A percentile compares a stretch with the other conserved stretches of the same genome.
phyloP scores from a whole-genome alignment of 1,140 invertebrate genomes.

The Drosophila teissieri region DNA sequence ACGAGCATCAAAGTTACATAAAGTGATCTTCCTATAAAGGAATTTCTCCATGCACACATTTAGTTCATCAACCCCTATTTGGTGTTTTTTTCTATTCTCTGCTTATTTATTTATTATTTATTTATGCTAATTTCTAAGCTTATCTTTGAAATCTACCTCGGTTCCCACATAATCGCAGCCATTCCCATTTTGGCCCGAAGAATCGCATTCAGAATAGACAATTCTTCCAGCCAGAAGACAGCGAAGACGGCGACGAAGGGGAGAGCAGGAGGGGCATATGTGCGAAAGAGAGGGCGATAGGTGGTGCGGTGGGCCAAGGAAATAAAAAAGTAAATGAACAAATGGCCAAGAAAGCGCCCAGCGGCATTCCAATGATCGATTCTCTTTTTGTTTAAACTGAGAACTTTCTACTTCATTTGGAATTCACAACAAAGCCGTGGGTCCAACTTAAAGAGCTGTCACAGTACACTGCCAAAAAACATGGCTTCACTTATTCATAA shows the following conservation, averaged over 20 bases:
- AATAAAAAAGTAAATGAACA: constrained; percentile 17
- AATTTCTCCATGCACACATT: neutral
- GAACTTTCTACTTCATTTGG: constrained; percentile 77
- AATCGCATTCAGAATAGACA: constrained; percentile 54
- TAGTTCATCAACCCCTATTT: constrained; percentile 7
- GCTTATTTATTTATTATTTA: neutral
- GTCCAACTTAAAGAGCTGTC: constrained; percentile 1
- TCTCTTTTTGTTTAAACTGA: constrained; percentile 26
- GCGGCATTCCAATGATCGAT: constrained; percentile 57
- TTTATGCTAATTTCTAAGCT: constrained; percentile 1
- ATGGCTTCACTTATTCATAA: neutral
- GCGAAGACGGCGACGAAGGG: neutral
- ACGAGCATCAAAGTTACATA: neutral
- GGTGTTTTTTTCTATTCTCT: neutral
- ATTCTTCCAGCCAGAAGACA: constrained; percentile 19
- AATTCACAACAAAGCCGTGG: constrained; percentile 52
- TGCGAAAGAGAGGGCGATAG: constrained; percentile 9
- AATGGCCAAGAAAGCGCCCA: constrained; percentile 52
- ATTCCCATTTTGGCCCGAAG: constrained; percentile 19
- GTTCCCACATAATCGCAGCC: constrained; percentile 12
- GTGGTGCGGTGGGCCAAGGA: constrained; percentile 2
- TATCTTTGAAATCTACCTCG: constrained; percentile 11
- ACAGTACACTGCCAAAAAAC: constrained; percentile 13
- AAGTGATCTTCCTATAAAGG: neutral
- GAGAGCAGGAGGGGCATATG: neutral